Conservation (phyloP, 2,888 invertebrate genomes). For the Lepetodrilus schrolli region DNA sequence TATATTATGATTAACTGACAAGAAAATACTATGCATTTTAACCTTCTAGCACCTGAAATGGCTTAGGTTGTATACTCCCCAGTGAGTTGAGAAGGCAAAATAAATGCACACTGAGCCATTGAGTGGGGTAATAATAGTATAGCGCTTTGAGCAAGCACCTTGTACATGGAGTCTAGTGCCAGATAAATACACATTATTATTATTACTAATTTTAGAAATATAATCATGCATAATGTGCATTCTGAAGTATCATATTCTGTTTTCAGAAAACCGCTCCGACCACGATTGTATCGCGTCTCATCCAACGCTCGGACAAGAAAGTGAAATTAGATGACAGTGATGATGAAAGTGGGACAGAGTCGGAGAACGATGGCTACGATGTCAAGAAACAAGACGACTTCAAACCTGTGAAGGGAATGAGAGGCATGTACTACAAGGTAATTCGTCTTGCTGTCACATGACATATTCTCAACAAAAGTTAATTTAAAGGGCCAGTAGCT, state of each 20-base stretch:
- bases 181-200: neutral
- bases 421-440: conserved; percentile 73
- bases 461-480: too few relatives aligned
- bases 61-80: too few relatives aligned
- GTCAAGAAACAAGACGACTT: conserved; percentile 64
- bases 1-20: too few relatives aligned
- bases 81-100: too few relatives aligned
- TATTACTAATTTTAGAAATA: neutral
- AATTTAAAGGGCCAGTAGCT: too few relatives aligned
- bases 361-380: conserved; percentile 50
- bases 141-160: too few relatives aligned
- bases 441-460: too few relatives aligned
- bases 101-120: too few relatives aligned
- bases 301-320: conserved; percentile 64
- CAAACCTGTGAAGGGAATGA: conserved; percentile 66
- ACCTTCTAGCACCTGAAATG: too few relatives aligned
- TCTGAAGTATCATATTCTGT: neutral
- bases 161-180: too few relatives aligned
- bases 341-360: conserved; percentile 50
- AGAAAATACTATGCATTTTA: too few relatives aligned
- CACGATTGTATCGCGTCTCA: conserved; percentile 60
- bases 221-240: neutral
- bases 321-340: conserved; percentile 57
- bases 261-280: conserved; percentile 37
- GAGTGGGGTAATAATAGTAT: too few relatives aligned